These are phyloP conservation scores for Smittia sp. DNA, from an alignment of 2,888 invertebrate species.

Conservation along the genomic window DNA sequence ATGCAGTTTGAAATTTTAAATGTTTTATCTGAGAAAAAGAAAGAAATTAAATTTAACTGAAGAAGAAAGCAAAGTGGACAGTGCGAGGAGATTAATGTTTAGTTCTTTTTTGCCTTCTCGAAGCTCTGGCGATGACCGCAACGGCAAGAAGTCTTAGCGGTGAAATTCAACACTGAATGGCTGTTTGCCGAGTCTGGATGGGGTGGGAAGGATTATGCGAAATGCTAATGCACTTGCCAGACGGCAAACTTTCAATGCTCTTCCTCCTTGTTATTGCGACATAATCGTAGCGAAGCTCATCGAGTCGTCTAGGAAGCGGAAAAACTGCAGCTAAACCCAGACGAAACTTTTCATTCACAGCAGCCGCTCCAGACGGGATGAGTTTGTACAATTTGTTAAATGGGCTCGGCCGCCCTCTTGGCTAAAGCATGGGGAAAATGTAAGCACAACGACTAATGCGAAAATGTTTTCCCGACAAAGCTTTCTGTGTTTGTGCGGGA, in stretches of 20 bases:
- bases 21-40: neutral
- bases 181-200: neutral
- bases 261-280: neutral
- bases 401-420: neutral
- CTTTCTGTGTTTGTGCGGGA: constrained; percentile 2
- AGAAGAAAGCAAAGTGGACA: constrained; percentile 28
- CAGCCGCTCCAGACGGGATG: neutral
- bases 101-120: neutral
- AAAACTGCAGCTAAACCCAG: neutral
- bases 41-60: neutral
- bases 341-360: constrained; percentile 5
- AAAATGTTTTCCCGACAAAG: neutral
- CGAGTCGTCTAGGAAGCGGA: constrained; percentile 3
- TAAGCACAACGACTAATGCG: neutral
- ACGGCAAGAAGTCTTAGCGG: neutral
- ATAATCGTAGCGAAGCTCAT: neutral
- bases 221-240: neutral
- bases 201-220: neutral
- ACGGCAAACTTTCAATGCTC: neutral
- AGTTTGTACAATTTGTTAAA: neutral
- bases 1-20: neutral
- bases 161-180: neutral
- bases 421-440: neutral
- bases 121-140: neutral
- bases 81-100: constrained; percentile 31